phyloP scores from a whole-genome alignment of 1,140 invertebrate genomes.

The Pararge aegeria region DNA sequence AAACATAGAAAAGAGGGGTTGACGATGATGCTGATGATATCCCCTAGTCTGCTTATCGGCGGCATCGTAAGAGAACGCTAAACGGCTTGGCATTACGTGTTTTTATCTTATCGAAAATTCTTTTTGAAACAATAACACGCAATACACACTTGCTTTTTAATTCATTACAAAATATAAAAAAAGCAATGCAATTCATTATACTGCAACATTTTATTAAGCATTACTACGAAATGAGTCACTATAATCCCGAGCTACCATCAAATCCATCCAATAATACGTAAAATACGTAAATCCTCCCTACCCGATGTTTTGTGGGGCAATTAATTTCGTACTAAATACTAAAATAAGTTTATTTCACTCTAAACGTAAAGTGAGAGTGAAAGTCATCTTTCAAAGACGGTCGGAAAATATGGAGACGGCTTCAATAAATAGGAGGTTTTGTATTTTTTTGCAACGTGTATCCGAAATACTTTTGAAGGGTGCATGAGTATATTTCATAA shows the following conservation, averaged over 20 bases:
- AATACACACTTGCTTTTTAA: too few relatives aligned
- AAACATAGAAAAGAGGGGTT: too few relatives aligned
- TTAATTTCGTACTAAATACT: slow-evolving; percentile 68
- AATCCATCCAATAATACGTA: slow-evolving; percentile 56
- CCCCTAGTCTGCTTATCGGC: too few relatives aligned
- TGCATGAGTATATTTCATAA: too few relatives aligned
- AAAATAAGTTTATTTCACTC: slow-evolving; percentile 61
- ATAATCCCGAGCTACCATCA: slow-evolving; percentile 40
- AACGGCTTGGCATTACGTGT: too few relatives aligned
- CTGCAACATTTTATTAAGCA: slow-evolving; percentile 36
- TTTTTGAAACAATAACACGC: too few relatives aligned
- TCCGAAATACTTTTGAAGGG: too few relatives aligned
- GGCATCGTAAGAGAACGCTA: too few relatives aligned
- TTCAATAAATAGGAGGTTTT: slow-evolving; percentile 4
- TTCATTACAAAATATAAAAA: slow-evolving; percentile 9
- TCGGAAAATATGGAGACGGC: slow-evolving; percentile 22
- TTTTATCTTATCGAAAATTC: too few relatives aligned
- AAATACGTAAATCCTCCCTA: slow-evolving; percentile 47
- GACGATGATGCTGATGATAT: too few relatives aligned
- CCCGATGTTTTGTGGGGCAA: slow-evolving; percentile 57
- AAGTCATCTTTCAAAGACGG: slow-evolving; percentile 40
- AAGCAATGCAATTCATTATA: slow-evolving; percentile 27
- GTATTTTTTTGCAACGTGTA: too few relatives aligned
- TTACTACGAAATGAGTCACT: slow-evolving; percentile 37
- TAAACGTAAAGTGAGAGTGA: slow-evolving; percentile 46